Base-by-base conservation (phyloP, 1,140 invertebrate species). In the Eriocheir sinensis region DNA sequence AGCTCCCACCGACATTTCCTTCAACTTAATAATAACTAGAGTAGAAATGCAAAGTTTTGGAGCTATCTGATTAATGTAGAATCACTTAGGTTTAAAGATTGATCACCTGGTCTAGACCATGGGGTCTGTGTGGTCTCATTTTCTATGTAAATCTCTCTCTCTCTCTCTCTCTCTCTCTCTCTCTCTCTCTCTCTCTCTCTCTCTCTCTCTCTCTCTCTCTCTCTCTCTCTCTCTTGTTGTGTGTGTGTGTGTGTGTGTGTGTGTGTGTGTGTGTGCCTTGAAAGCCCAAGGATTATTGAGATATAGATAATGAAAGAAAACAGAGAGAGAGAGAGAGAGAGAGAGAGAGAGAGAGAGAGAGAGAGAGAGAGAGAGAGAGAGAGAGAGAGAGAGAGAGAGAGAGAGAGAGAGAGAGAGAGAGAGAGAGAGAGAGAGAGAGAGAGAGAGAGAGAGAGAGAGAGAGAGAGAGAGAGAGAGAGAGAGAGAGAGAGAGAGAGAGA, bases 161-260 rank as follows among this genome's bases (percentile, higher is more conserved):
- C 60, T 72, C 60, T 72, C 60, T 72, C 60, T 72, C 60, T 72
- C 60, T 72, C 60, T 72, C 60, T 72, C 60, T 72, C 60, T 72
- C 60, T 72, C 60, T 72, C 60, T 72, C 60, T 83, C 81, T 83
- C 81, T 83, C 81, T 83, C 81, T 83, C 81, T 83, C 81, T 83
- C 81, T 83, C 81, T 83, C 81, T 83, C 81, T 83, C 81, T 83
- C 81, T 83, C 81, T 83, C 81, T 83, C 81, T 83, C 81, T 83
- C 81, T 83, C 81, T 83, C 81, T 83, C 81, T 83, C 81, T 83
- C 81, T 21, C 17, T 83, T 12, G 0, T 83, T n/a, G n/a, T n/a
- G n/a, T n/a, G n/a, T n/a, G n/a, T n/a, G n/a, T n/a, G n/a, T n/a
- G n/a, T n/a, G n/a, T n/a, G n/a, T n/a, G 44, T 48, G 44, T 48